phyloP scores from a whole-genome alignment of 2,888 invertebrate genomes.

The Melinaea menophilus region DNA sequence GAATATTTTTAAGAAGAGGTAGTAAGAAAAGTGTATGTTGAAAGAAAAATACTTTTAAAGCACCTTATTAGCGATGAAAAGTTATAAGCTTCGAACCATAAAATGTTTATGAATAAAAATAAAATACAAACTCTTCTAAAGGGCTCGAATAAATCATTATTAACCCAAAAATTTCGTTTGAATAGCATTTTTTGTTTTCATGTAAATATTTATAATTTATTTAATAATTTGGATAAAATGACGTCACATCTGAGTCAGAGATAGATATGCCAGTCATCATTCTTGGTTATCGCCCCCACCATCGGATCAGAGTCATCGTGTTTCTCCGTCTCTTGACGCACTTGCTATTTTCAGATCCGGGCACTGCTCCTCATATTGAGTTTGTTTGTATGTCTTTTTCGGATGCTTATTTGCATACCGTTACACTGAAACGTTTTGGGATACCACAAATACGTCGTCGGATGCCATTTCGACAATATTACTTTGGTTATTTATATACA shows the following conservation, averaged over 20 bases:
- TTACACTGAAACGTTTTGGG: constrained; percentile 32
- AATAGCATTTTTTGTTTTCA: too few species aligned
- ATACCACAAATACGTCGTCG: neutral
- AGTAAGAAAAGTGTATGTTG: too few species aligned
- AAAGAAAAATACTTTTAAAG: too few species aligned
- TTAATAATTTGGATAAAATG: too few species aligned
- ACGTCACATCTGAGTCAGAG: constrained; percentile 42
- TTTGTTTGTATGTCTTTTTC: constrained; percentile 36
- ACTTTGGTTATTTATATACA: neutral
- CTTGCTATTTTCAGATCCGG: constrained; percentile 55
- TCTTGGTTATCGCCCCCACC: constrained; percentile 62
- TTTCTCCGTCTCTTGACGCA: constrained; percentile 60
- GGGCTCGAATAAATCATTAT: too few species aligned
- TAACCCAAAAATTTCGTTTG: too few species aligned
- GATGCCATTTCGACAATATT: neutral
- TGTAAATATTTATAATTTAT: too few species aligned
- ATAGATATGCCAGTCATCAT: constrained; percentile 64
- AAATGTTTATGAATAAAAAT: too few species aligned
- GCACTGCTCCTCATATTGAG: constrained; percentile 32
- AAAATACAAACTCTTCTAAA: too few species aligned
- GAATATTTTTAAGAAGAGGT: too few species aligned
- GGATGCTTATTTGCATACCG: constrained; percentile 17
- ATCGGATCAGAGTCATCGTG: constrained; percentile 59
- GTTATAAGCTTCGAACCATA: too few species aligned
- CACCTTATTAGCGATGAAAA: too few species aligned